Base-by-base conservation (phyloP, 2,797 vertebrate species). In the Muraenolepis orangiensis region DNA sequence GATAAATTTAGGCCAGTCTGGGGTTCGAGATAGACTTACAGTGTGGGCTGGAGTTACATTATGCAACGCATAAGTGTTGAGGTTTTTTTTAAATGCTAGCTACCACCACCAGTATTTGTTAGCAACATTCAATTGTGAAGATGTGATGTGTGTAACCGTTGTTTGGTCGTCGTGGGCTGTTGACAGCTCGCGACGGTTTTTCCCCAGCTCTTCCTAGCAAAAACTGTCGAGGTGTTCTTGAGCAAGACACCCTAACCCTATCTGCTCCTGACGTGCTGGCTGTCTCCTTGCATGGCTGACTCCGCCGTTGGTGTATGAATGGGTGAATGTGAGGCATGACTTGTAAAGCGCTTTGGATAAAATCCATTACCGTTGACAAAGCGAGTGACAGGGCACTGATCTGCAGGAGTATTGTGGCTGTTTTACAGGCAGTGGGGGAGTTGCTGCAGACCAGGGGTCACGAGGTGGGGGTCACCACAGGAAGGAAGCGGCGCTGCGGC, bases 391-490 rank as follows among this genome's bases (percentile, higher is more conserved):
- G 40, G 13, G 1, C 1, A 42, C 2, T 42, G 18, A 51, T 20
- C 42, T 38, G 34, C n/a, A 79, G n/a, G 23, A 23, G 1, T 31
- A n/a, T 7, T 6, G 12, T 77, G 36, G 74, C 14, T 84, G 38
- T 72, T 78, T 66, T 40, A 71, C 57, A 99, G 97, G 95, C 95
- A 74, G 92, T 95, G 2, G 98, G 98, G 64, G 96, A 97, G 71
- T 92, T 99, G 77, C 93, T 99, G 79, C 97, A 99, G 91, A 96
- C 93, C 1, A 94, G 96, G 69, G 98, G 98, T 87, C 96, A 97
- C 0, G 98, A 99, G 71, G 96, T 98, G 86, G 98, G 98, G 2
- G 98, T 99, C 71, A 99, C 98, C 81, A 99, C 98, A 0, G 97
- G 98, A 87, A 94, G 98, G 87, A 99, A 99, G 90, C 91, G 98